phyloP scores from a whole-genome alignment of 2,888 invertebrate species.

The Nomada hirtipes region DNA sequence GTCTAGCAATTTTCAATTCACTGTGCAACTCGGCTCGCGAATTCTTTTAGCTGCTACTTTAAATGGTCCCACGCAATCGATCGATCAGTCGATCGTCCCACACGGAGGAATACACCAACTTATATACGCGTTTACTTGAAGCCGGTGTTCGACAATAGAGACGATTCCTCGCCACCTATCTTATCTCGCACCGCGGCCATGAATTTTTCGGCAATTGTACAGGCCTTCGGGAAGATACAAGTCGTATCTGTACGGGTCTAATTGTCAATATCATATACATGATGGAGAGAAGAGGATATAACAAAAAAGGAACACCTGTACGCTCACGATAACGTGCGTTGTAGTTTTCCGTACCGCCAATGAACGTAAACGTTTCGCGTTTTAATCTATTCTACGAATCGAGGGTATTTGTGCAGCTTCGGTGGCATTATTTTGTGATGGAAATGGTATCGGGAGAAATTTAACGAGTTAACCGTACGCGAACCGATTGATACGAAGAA shows the following conservation, averaged over 20 bases:
- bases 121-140: constrained; percentile 39
- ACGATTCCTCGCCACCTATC: constrained; percentile 57
- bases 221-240: constrained; percentile 42
- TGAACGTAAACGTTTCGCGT: not conserved
- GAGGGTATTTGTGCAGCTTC: not conserved
- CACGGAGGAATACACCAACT: constrained; percentile 3
- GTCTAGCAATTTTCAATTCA: constrained; percentile 3
- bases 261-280: constrained; percentile 41
- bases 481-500: no score
- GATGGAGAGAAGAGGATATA: not conserved
- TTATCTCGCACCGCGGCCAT: constrained; percentile 64
- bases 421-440: not conserved
- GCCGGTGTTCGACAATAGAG: constrained; percentile 38
- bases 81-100: constrained; percentile 11
- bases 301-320: constrained; percentile 65
- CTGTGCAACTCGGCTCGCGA: not conserved
- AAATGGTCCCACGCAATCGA: constrained; percentile 1
- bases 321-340: constrained; percentile 67
- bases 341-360: constrained; percentile 64
- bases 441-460: not conserved
- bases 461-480: not conserved
- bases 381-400: not conserved
- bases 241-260: constrained; percentile 38
- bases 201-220: constrained; percentile 55
- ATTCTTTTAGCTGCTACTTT: not conserved